Base-by-base conservation (phyloP, 2,888 invertebrate genomes). In the Auanema sp. region DNA sequence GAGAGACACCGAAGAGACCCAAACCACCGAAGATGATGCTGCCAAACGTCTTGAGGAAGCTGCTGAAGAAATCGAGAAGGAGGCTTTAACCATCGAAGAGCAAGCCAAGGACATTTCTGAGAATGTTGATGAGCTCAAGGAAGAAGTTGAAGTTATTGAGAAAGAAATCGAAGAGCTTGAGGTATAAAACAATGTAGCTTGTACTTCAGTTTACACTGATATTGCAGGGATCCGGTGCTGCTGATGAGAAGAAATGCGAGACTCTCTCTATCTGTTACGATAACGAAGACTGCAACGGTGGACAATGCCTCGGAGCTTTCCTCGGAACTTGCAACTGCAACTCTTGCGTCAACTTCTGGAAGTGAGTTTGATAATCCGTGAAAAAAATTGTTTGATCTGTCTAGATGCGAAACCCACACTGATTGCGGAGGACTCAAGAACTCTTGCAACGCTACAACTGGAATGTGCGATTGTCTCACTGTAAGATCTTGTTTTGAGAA, bases 391-490 rank as follows among this genome's bases (percentile, higher is more conserved):
- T 33, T 5, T 42, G 14, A 21, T 53, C 33, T 21, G n/a, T n/a
- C n/a, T 24, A 25, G 47, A 50, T 62, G 62, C 16, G 43, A 24
- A 12, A 47, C 56, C 21, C 51, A 62, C 23, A 42, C 23, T 23
- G 62, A 62, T 24, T 62, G 62, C 53, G 62, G 62, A 42, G 62
- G 62, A 5, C 44, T 62, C 23, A 1, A 40, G n/a, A 40, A 40
- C 12, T 55, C 62, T 49, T 62, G 62, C 25, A 62, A 62, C 49
- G 2, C 24, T 40, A 51, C 50, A 10, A 47, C 33, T 23, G 18
- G 47, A 40, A 33, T 62, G 49, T 62, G 62, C 51, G 49, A 62
- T 41, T 62, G 62, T 21, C 18, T 33, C 56, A 24, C 23, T 12
- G 16, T 55, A 16, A n/a, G 3, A 14, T 33, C 4, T 21, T 55